Evolutionary conservation across 2,113 vertebrate species (phyloP), one percentile per base, ranked within the genome.

Genomic region (Caracal caracal): DNA sequence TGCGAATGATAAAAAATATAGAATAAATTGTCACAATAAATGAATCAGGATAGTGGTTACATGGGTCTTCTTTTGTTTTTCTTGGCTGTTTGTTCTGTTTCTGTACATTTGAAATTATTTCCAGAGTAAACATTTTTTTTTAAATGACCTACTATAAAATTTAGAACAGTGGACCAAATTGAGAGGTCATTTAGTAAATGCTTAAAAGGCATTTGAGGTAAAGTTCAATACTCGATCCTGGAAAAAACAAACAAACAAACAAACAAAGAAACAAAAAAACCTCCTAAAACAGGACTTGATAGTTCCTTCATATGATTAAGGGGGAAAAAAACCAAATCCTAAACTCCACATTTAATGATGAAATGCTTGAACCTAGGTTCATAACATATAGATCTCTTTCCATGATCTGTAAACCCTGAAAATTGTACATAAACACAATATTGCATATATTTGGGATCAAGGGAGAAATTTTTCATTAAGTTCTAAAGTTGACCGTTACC

Each of bases 71-170:
- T 68, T 80, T 80, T 73, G 8, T 79, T 93, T 94, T 78, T 83
- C 47, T 84, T 65, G 79, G 8, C 65, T 56, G 4, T 76, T 78
- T 78, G n/a, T 93, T 84, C 61, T 88, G 1, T 81, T 88, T 86
- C 71, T 28, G 0, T 66, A 95, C 51, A 9, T 80, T 89, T 71
- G 22, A 96, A 68, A 78, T 90, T 94, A 87, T 76, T 95, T 93
- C 79, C 33, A 65, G 79, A 71, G 43, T 80, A 76, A 80, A 90
- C 26, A 59, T 2, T 30, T 83, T 84, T 51, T 51, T 15, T 15
- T 24, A 88, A 93, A 76, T 63, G n/a, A 92, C 22, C 82, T 83
- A 9, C 16, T 56, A 6, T 92, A 43, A 95, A 94, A 56, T 88
- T 82, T 88, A 63, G 17, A 95, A 40, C 35, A 90, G 26, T 93